Percentiles rank a stretch among this genome's conserved stretches.
Evolutionary conservation across 2,888 invertebrate genomes (phyloP).

Genomic region (Drosophila multiciliata): DNA sequence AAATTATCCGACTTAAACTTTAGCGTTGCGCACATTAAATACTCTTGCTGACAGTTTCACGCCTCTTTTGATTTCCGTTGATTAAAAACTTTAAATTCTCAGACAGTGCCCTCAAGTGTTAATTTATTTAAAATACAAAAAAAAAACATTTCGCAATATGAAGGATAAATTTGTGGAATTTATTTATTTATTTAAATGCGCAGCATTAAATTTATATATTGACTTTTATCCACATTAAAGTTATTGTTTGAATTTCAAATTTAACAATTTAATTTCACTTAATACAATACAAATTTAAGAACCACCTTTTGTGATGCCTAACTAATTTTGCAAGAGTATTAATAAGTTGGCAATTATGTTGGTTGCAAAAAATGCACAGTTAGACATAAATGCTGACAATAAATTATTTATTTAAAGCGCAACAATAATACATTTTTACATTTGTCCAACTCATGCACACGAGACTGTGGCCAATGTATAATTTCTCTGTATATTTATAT

Average conservation of each 20-base stretch:
- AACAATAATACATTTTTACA: conserved; percentile 32
- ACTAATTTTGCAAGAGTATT: background rate
- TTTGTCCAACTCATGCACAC: conserved; percentile 15
- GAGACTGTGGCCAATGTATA: conserved; percentile 32
- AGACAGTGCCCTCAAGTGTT: background rate
- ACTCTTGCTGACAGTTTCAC: conserved; percentile 2
- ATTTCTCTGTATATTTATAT: conserved; percentile 19
- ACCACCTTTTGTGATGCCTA: too few relatives aligned
- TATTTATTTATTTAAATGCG: background rate
- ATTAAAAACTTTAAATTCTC: background rate
- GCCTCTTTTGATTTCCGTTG: conserved; percentile 1
- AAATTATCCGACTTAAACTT: conserved; percentile 10
- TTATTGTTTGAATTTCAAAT: background rate
- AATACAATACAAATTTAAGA: too few relatives aligned
- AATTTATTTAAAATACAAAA: background rate
- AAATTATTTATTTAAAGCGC: conserved; percentile 49
- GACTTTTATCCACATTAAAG: background rate
- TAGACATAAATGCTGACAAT: conserved; percentile 21
- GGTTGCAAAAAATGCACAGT: background rate
- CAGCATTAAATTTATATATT: background rate
- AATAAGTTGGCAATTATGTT: background rate
- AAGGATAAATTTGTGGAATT: background rate
- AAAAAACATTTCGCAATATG: background rate
- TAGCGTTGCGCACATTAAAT: background rate
- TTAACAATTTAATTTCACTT: background rate